Conservation (phyloP, 2,113 vertebrate genomes). For the Chelonoidis abingdonii region DNA sequence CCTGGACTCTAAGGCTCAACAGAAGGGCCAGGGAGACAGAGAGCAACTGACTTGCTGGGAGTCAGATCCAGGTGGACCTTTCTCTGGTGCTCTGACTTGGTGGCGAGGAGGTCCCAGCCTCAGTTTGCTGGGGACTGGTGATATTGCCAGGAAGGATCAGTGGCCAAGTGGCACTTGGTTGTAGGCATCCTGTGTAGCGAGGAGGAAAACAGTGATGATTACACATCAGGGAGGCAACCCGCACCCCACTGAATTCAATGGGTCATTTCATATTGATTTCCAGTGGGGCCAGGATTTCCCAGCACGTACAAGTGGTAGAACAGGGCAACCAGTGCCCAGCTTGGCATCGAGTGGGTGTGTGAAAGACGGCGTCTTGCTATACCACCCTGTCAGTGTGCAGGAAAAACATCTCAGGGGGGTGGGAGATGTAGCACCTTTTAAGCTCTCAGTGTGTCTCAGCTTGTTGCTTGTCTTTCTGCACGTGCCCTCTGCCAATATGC, state of each 20-base stretch:
- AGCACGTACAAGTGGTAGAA: accelerated
- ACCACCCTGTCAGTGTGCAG: accelerated
- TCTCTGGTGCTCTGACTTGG: not conserved
- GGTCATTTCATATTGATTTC: not conserved
- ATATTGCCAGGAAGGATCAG: not conserved
- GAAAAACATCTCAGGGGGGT: accelerated
- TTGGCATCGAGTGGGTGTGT: accelerated
- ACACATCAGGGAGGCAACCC: not conserved
- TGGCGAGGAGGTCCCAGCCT: not conserved
- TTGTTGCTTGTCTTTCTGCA: accelerated
- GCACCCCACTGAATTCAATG: not conserved
- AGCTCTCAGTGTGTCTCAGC: not conserved
- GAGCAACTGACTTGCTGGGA: not conserved
- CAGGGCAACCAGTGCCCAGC: accelerated
- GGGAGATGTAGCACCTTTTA: accelerated
- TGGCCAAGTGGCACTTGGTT: not conserved
- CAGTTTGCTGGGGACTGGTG: not conserved
- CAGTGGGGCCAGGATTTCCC: accelerated
- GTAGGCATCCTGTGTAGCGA: not conserved
- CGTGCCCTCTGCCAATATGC: not conserved
- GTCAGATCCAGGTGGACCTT: not conserved
- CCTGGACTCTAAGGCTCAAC: too few species aligned
- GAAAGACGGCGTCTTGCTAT: accelerated
- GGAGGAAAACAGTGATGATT: not conserved
- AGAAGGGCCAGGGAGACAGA: not conserved